Evolutionary conservation across 1,140 invertebrate genomes (phyloP), one percentile per base, ranked within the genome.

Genomic region (Steinernema khuongi): DNA sequence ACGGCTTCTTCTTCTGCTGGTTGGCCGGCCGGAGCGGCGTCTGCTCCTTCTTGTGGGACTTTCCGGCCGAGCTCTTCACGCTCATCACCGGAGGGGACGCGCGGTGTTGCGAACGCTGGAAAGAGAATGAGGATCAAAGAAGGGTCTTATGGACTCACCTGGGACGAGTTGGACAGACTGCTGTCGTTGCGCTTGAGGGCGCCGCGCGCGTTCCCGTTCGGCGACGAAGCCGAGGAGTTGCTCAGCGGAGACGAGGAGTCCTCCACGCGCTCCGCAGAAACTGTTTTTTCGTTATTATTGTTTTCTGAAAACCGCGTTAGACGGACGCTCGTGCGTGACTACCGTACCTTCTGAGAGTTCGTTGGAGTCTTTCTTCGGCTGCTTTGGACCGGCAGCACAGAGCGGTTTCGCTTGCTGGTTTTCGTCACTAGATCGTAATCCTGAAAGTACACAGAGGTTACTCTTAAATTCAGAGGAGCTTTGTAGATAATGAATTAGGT

Each of bases 401-500:
- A 26, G 22, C 50, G 50, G 50, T 60, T 60, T 60, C 50, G 50
- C 50, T 60, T 60, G 50, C 50, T 60, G 11, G 50, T 60, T 60
- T 60, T 60, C 50, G 50, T 60, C 50, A 60, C 50, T 60, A 60
- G 50, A 60, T 60, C 50, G 50, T 22, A 60, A 60, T 60, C 50
- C 50, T 60, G n/a, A 41, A 41, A 7, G n/a, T 41, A n/a, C n/a
- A n/a, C 36, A n/a, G 36, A 11, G 36, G 7, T 41, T n/a, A 41
- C n/a, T 41, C 36, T n/a, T 41, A n/a, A 41, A n/a, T 41, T n/a
- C n/a, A n/a, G n/a, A n/a, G n/a, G n/a, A n/a, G n/a, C n/a, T n/a
- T n/a, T n/a, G n/a, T n/a, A n/a, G n/a, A n/a, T n/a, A n/a, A n/a
- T n/a, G n/a, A n/a, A n/a, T n/a, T n/a, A n/a, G n/a, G n/a, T n/a